Percentiles rank a stretch among this genome's conserved stretches.
Evolutionary conservation across 53 echinoderm and acorn worm species (phyloP).

Genomic region (Antedon mediterranea): DNA sequence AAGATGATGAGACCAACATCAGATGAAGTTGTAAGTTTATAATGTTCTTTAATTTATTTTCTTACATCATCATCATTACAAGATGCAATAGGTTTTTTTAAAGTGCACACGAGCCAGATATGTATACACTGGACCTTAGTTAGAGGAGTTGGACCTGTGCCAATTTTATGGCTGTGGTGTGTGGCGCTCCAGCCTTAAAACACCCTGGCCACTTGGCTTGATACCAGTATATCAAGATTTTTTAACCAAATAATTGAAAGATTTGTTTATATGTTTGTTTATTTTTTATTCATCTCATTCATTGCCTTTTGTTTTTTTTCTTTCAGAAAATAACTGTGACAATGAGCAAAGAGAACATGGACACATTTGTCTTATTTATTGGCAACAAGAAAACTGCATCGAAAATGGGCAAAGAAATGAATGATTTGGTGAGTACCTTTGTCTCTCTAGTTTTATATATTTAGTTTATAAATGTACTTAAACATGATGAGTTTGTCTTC

Average conservation of each 20-base stretch:
- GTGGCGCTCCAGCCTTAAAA: too few relatives aligned
- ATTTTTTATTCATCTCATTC: too few relatives aligned
- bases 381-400: constrained; percentile 60
- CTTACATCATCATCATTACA: not conserved
- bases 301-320: not conserved
- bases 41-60: not conserved
- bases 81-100: not conserved
- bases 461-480: not conserved
- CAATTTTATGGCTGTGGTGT: too few relatives aligned
- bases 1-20: constrained; percentile 71
- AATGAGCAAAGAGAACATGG: constrained; percentile 92
- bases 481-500: not conserved
- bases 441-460: too few relatives aligned
- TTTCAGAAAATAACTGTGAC: constrained; percentile 79
- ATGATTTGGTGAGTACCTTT: constrained; percentile 59
- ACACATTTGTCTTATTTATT: constrained; percentile 66
- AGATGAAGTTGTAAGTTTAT: constrained; percentile 78
- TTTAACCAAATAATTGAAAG: too few relatives aligned
- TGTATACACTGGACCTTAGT: too few relatives aligned
- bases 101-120: too few relatives aligned
- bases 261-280: too few relatives aligned
- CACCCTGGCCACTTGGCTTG: too few relatives aligned
- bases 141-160: too few relatives aligned
- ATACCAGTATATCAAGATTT: too few relatives aligned
- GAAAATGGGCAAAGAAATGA: constrained; percentile 92